Base-by-base conservation (phyloP, 2,888 invertebrate genomes). In the Diachrysia chrysitis region DNA sequence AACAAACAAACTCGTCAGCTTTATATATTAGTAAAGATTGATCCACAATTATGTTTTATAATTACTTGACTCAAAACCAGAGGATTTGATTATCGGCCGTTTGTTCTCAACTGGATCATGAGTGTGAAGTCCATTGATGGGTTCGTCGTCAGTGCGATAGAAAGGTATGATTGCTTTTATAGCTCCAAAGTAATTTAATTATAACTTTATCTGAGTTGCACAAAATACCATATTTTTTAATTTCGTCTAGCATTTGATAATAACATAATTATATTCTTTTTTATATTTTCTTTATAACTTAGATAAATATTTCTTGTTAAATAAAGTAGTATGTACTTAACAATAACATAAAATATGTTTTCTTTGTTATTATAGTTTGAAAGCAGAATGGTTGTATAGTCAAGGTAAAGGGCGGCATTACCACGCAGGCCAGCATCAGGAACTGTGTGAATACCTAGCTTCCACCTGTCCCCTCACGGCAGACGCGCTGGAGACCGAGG, bases 331-430 rank as follows among this genome's bases (percentile, higher is more conserved):
- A n/a, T 25, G 2, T 25, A 3, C 25, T 25, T 25, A 25, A 25
- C n/a, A 25, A 25, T 25, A 25, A 3, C 5, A 25, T 3, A 25
- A 25, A 3, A 25, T 3, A 25, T 25, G 5, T 25, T 2, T 25
- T 25, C 2, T 3, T 25, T 25, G 2, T 25, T 25, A 25, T 25
- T 82, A 5, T 90, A 98, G 99, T 89, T 95, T 99, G 79, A 98
- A 98, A 95, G 99, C 98, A 0, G 99, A 99, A 90, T 99, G 99
- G 99, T 94, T 99, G 66, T 99, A 98, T 93, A 98, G 98, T 76
- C 99, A 99, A 95, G 99, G 99, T 56, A 97, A 98, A 83, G 99
- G 99, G 0, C 96, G 98, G 69, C 97, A 98, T 89, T 99, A 97
- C 94, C 97, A 97, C 65, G 95, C 97, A 17, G 99, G 99, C 0